Conservation (phyloP, 2,113 vertebrate genomes). For the Apeltes quadracus region DNA sequence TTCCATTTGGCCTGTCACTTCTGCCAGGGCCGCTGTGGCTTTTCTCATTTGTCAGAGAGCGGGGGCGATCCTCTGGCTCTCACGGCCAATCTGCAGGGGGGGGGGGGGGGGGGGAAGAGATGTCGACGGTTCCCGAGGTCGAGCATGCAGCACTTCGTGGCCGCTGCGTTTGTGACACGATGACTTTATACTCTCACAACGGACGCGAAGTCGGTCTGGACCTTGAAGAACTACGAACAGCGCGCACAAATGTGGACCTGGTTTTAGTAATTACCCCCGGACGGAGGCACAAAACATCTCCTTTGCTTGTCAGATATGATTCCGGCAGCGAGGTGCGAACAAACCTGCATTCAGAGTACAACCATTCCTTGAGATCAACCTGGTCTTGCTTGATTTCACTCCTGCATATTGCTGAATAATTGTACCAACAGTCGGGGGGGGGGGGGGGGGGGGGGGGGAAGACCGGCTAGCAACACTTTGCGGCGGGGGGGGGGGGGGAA, state of each 20-base stretch:
- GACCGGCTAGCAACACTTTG: slow-evolving; percentile 56
- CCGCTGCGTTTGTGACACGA: slow-evolving; percentile 17
- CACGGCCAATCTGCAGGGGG: slow-evolving; percentile 70
- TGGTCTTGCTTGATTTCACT: slow-evolving; percentile 54
- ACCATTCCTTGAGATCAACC: slow-evolving; percentile 42
- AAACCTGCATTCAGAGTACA: slow-evolving; percentile 25
- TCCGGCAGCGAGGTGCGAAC: slow-evolving; percentile 25
- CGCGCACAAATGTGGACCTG: slow-evolving; percentile 42
- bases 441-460: slow-evolving; percentile 49
- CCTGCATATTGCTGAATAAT: slow-evolving; percentile 64
- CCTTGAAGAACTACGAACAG: slow-evolving; percentile 39
- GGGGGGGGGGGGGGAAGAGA: not conserved
- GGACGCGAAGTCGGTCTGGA: slow-evolving; percentile 17
- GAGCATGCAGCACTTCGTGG: slow-evolving; percentile 14
- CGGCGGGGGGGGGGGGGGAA: slow-evolving; percentile 48
- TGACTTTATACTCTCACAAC: slow-evolving; percentile 15
- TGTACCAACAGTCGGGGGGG: slow-evolving; percentile 61
- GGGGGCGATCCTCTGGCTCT: slow-evolving; percentile 77
- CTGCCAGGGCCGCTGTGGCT: slow-evolving; percentile 79
- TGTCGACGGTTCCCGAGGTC: slow-evolving; percentile 46
- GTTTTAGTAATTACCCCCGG: slow-evolving; percentile 52
- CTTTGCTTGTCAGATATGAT: slow-evolving; percentile 45
- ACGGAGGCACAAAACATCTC: slow-evolving; percentile 36
- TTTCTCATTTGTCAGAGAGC: slow-evolving; percentile 81
- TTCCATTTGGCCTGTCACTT: slow-evolving; percentile 86